Conservation (phyloP, 2,113 vertebrate species). For the Eublepharis macularius region DNA sequence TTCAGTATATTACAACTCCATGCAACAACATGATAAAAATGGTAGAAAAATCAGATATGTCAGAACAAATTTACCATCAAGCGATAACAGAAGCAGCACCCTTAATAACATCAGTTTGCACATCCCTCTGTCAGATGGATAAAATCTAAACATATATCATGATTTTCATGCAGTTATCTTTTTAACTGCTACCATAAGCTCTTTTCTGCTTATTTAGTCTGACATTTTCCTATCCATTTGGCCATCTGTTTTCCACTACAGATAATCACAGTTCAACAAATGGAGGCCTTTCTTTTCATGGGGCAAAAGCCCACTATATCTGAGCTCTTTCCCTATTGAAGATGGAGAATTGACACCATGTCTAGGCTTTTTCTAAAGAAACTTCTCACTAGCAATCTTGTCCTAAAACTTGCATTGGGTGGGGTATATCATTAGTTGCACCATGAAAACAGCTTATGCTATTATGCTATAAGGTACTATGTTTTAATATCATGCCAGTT, state of each 20-base stretch:
- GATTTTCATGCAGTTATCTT: not conserved
- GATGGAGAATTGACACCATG: not conserved
- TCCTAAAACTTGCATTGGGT: not conserved
- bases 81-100: not conserved
- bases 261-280: not conserved
- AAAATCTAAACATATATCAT: no score
- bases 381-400: not conserved
- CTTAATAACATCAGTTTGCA: not conserved
- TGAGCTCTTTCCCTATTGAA: not conserved
- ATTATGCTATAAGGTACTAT: not conserved
- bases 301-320: not conserved
- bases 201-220: not conserved
- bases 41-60: not conserved
- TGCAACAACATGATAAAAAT: not conserved
- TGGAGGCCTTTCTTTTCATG: not conserved
- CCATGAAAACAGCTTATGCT: not conserved
- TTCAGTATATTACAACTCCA: not conserved
- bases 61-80: not conserved
- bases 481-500: not conserved
- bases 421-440: not conserved
- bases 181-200: not conserved
- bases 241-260: not conserved
- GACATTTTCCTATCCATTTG: not conserved
- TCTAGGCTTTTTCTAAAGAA: not conserved
- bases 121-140: not conserved